These are phyloP conservation scores for Antechinus stuartii DNA, from an alignment of 2,113 vertebrate species.

Conservation along the genomic window DNA sequence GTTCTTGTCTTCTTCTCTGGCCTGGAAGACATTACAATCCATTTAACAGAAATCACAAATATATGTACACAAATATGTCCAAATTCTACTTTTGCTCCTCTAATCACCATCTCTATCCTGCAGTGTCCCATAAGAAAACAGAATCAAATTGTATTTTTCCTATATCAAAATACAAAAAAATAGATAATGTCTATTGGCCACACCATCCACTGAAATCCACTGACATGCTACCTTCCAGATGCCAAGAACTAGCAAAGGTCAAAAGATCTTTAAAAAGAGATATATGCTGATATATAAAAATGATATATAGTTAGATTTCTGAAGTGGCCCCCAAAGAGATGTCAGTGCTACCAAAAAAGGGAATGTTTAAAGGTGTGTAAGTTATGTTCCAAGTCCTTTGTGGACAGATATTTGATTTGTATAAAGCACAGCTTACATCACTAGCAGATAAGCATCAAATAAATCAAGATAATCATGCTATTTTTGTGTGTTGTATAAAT, in stretches of 20 bases:
- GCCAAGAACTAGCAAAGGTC: not conserved
- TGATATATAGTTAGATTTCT: not conserved
- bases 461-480: not conserved
- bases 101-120: not conserved
- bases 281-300: too few species aligned
- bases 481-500: not conserved
- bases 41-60: not conserved
- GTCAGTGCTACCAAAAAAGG: not conserved
- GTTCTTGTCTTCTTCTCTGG: constrained; percentile 94
- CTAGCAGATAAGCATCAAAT: not conserved
- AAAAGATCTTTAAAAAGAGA: not conserved
- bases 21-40: constrained; percentile 79
- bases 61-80: not conserved
- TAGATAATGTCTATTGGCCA: not conserved
- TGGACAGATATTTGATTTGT: not conserved
- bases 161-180: not conserved
- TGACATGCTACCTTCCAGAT: not conserved
- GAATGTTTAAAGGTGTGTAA: not conserved
- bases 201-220: not conserved
- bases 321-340: not conserved
- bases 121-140: not conserved
- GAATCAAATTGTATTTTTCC: not conserved
- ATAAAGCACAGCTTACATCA: not conserved
- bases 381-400: not conserved
- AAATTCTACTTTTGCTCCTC: not conserved